phyloP scores from a whole-genome alignment of 2,113 vertebrate species.

The Dromaius novaehollandiae region DNA sequence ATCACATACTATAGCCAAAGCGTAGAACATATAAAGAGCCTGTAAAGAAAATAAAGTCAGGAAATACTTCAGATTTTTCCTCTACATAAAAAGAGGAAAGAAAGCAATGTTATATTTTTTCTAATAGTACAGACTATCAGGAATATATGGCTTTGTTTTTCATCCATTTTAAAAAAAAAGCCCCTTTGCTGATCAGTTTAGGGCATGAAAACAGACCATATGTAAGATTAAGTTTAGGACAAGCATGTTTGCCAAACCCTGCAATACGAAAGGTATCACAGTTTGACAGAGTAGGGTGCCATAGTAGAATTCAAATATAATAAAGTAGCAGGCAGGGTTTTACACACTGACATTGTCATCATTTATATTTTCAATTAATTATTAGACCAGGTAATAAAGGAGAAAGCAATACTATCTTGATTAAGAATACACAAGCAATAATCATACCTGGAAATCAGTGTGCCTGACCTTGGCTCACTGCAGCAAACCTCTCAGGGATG shows the following conservation, averaged over 20 bases:
- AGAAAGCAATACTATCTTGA: background rate
- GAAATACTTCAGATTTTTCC: background rate
- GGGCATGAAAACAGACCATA: background rate
- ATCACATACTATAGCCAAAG: slow-evolving; percentile 94
- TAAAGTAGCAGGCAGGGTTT: background rate
- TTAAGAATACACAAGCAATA: background rate
- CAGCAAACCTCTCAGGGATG: background rate
- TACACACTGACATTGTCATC: background rate
- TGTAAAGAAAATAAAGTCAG: slow-evolving; percentile 52
- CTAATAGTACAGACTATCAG: background rate
- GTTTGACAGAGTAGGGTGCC: background rate
- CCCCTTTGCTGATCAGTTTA: background rate
- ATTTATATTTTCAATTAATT: background rate
- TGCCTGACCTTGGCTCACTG: background rate
- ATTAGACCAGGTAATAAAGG: background rate
- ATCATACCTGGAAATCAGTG: background rate
- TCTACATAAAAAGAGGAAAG: background rate
- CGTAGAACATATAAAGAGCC: slow-evolving; percentile 98
- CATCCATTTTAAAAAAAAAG: background rate
- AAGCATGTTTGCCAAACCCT: background rate
- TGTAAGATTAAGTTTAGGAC: background rate
- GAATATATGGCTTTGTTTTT: background rate
- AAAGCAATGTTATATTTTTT: background rate
- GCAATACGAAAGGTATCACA: background rate
- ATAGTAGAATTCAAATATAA: background rate